Evolutionary conservation across 1,140 invertebrate genomes (phyloP), one percentile per base, ranked within the genome.

Genomic region (Dendroctonus valens): DNA sequence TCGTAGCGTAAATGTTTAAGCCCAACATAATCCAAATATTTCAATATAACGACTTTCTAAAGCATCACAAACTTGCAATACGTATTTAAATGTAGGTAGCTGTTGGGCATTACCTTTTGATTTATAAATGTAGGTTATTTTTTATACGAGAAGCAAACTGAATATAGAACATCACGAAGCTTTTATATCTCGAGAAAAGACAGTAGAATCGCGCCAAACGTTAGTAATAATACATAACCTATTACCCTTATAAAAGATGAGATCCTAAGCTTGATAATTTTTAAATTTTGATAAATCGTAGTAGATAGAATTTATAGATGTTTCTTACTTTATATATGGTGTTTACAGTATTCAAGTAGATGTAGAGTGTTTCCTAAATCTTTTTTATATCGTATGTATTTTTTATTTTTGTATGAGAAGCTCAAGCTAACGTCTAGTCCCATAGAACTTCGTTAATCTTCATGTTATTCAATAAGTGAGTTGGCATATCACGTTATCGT

Each of bases 361-460:
- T 72, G 59, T 77, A 74, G 73, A 73, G 73, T 75, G 72, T 77
- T 76, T 77, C 67, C 74, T 74, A 78, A 77, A 76, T 77, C 26
- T 26, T 77, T 78, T 77, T 77, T 78, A 78, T 78, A 78, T 76
- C 74, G 70, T 75, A 76, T 76, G 75, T 77, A 78, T 78, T 78
- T 78, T 78, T 78, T 77, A 77, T 78, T 78, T 78, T 78, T 78
- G 76, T 78, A 77, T 77, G 71, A 77, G 72, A 78, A 77, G 77
- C 77, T 78, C 77, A 78, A 78, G 75, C 75, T 75, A 73, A 74
- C 74, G 75, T 78, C 77, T 78, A 78, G 77, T 78, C 77, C 75
- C 77, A 74, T 70, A 26, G 26, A 26, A 26, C 26, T 26, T 26
- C 26, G 26, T 44, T 70, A 69, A 74, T 63, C 66, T 72, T 70